Evolutionary conservation across 2,797 vertebrate genomes (phyloP).

Genomic region (Oryzias dopingdopingensis): DNA sequence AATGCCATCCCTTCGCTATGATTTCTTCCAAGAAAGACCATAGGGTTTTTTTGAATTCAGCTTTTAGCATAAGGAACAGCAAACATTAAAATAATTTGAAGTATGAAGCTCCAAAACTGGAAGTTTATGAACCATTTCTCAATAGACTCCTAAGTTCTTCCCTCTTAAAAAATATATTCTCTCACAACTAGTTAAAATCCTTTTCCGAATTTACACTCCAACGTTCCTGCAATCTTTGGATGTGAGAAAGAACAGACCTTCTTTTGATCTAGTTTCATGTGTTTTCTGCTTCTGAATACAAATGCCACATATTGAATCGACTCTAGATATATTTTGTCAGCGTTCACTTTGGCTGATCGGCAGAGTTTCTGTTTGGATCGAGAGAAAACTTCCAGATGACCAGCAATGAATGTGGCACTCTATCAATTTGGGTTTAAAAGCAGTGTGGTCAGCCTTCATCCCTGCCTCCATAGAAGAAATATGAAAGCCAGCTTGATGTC

Average conservation of each 20-base stretch:
- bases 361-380: neutral
- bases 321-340: neutral
- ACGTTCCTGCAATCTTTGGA: neutral
- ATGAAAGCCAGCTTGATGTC: neutral
- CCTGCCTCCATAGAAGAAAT: neutral
- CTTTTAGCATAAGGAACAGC: neutral
- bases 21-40: slow-evolving; percentile 46
- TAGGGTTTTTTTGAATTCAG: slow-evolving; percentile 27
- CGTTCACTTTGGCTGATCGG: no score
- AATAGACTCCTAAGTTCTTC: no score
- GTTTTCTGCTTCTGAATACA: neutral
- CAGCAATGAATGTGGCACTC: neutral
- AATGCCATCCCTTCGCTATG: slow-evolving; percentile 32
- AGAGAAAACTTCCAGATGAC: neutral
- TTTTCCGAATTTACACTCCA: neutral
- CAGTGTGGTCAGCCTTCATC: neutral
- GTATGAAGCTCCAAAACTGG: no score
- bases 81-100: no score
- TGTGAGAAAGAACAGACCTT: neutral
- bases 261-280: neutral
- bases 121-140: no score
- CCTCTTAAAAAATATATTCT: no score
- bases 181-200: neutral
- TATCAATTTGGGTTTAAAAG: neutral
- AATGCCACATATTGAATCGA: neutral